These are phyloP conservation scores for Corythoichthys intestinalis DNA, from an alignment of 2,113 vertebrate genomes.

Conservation along the genomic window DNA sequence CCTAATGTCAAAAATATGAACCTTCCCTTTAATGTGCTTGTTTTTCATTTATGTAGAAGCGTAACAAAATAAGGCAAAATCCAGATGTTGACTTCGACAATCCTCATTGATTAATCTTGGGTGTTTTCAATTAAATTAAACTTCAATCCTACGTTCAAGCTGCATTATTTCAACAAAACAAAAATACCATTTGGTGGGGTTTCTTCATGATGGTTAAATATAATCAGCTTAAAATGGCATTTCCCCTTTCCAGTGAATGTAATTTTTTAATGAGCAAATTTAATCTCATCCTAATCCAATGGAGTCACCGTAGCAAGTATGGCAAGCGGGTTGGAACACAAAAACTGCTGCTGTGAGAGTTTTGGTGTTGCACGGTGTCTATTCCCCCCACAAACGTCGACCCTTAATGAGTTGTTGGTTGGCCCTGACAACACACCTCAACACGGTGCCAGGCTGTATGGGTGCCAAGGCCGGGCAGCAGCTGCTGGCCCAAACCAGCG, in stretches of 20 bases:
- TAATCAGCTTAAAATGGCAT: conserved; percentile 22
- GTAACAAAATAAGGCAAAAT: neutral
- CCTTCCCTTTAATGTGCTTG: neutral
- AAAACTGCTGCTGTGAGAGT: conserved; percentile 45
- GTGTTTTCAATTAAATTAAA: conserved; percentile 26
- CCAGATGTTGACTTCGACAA: neutral
- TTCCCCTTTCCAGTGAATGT: conserved; percentile 28
- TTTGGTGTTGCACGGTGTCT: conserved; percentile 31
- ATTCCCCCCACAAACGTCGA: conserved; percentile 26
- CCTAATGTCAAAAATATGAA: too few relatives aligned
- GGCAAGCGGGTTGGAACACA: conserved; percentile 41
- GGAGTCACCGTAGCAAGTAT: conserved; percentile 49
- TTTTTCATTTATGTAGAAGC: neutral
- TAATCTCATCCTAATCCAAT: conserved; percentile 60
- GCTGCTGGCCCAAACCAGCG: conserved; percentile 66
- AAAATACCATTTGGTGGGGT: conserved; percentile 17
- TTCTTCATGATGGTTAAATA: conserved; percentile 50
- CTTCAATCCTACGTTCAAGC: neutral
- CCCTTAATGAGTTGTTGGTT: conserved; percentile 40
- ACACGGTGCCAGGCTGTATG: conserved; percentile 53
- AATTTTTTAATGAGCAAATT: conserved; percentile 55
- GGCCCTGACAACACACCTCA: conserved; percentile 58
- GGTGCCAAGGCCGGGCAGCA: conserved; percentile 59
- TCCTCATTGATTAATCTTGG: conserved; percentile 12
- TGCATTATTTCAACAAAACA: neutral